A percentile compares a stretch with the other conserved stretches of the same genome.
Conservation (phyloP, 2,113 vertebrate genomes). For the Spea multiplicata region DNA sequence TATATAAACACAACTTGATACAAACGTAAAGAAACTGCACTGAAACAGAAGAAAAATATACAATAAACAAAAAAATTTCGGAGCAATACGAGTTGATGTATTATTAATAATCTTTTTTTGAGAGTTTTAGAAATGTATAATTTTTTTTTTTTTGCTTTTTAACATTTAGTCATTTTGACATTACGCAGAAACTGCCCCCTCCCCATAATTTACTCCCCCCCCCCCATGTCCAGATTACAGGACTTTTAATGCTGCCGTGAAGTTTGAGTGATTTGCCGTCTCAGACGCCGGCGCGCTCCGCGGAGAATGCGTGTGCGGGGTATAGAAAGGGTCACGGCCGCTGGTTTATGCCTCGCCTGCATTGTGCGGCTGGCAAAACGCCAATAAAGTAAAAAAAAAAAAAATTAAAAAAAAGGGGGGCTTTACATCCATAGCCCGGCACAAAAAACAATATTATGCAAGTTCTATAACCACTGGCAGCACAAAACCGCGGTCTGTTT, state of each 20-base stretch:
- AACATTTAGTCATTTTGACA: too few relatives aligned
- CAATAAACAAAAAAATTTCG: too few relatives aligned
- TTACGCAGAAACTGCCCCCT: too few relatives aligned
- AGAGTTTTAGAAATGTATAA: too few relatives aligned
- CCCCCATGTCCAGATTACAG: background rate
- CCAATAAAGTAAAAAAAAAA: background rate
- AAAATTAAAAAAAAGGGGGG: background rate
- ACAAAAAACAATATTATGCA: constrained; percentile 16
- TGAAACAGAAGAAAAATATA: too few relatives aligned
- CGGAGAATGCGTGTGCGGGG: constrained; percentile 16
- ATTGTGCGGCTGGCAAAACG: constrained; percentile 22
- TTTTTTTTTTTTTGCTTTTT: too few relatives aligned
- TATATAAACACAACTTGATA: too few relatives aligned
- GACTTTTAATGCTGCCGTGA: background rate
- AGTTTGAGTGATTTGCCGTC: background rate
- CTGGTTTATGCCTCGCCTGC: constrained; percentile 35
- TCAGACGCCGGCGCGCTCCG: background rate
- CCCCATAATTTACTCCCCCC: background rate
- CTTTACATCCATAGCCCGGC: constrained; percentile 16
- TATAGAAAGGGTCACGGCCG: constrained; percentile 1
- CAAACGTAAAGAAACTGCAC: too few relatives aligned
- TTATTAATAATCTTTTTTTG: too few relatives aligned
- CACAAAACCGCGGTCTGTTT: constrained; percentile 6
- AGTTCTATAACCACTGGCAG: background rate
- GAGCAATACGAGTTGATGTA: too few relatives aligned